Conservation (phyloP, 2,113 vertebrate species). For the Lampris incognitus region DNA sequence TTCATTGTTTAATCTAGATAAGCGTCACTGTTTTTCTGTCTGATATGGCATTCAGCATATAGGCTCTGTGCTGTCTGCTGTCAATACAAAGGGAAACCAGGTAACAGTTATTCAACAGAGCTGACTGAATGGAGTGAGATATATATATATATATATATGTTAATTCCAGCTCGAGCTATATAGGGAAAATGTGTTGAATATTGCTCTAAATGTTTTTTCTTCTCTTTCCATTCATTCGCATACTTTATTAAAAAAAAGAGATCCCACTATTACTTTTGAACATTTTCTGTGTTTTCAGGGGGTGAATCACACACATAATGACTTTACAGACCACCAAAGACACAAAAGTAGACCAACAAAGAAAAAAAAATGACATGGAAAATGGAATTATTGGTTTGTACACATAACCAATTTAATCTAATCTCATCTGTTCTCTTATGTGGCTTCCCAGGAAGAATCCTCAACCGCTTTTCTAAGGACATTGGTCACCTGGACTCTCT, state of each 20-base stretch:
- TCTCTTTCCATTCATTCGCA: not conserved
- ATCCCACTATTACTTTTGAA: not conserved
- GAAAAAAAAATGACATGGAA: not conserved
- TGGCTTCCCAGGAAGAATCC: conserved; percentile 86
- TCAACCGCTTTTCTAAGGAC: conserved; percentile 96
- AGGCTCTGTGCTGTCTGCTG: conserved; percentile 80
- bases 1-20: conserved; percentile 93
- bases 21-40: conserved; percentile 86
- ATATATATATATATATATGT: not conserved
- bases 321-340: conserved; percentile 9
- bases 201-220: not conserved
- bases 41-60: conserved; percentile 83
- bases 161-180: conserved; percentile 5
- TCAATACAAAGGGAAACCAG: conserved; percentile 81
- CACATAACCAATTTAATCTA: conserved; percentile 36
- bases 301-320: conserved; percentile 4
- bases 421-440: conserved; percentile 31
- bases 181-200: not conserved
- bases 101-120: conserved; percentile 84
- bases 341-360: conserved; percentile 1
- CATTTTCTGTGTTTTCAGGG: not conserved
- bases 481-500: conserved; percentile 94
- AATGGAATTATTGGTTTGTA: not conserved
- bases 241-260: not conserved
- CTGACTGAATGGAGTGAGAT: not conserved